These are phyloP conservation scores for Jordanella pulchra DNA, from an alignment of 2,797 vertebrate species.

Conservation along the genomic window DNA sequence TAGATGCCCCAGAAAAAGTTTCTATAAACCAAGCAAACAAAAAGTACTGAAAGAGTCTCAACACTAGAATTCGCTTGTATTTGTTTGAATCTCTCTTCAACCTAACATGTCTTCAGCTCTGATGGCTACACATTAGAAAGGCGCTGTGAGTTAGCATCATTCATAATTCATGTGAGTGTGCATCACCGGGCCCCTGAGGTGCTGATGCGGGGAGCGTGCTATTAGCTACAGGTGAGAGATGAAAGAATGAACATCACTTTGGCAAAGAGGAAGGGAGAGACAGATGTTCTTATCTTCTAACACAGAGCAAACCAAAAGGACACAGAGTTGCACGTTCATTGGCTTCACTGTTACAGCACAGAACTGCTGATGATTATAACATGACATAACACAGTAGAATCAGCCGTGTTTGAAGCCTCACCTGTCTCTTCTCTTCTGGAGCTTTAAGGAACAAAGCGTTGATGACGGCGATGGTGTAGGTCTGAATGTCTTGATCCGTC, in stretches of 20 bases:
- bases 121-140: conserved; percentile 26
- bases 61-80: background rate
- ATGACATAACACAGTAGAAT: conserved; percentile 10
- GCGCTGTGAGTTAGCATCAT: conserved; percentile 46
- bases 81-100: conserved; percentile 15
- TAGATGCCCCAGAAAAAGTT: conserved; percentile 1
- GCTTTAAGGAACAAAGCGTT: conserved; percentile 98
- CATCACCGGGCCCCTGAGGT: conserved; percentile 34
- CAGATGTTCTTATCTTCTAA: background rate
- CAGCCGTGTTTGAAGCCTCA: conserved; percentile 57
- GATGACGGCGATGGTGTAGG: conserved; percentile 95
- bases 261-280: conserved; percentile 24
- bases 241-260: conserved; percentile 14
- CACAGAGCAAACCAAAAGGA: conserved; percentile 3
- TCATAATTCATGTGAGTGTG: conserved; percentile 61
- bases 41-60: background rate
- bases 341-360: conserved; percentile 7
- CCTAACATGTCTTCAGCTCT: conserved; percentile 19
- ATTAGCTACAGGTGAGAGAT: conserved; percentile 28
- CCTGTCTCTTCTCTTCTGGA: conserved; percentile 96
- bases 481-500: conserved; percentile 96
- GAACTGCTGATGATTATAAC: conserved; percentile 13
- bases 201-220: conserved; percentile 41
- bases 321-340: background rate
- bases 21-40: background rate